phyloP scores from a whole-genome alignment of 2,113 vertebrate genomes.

The Hirundichthys speculiger region DNA sequence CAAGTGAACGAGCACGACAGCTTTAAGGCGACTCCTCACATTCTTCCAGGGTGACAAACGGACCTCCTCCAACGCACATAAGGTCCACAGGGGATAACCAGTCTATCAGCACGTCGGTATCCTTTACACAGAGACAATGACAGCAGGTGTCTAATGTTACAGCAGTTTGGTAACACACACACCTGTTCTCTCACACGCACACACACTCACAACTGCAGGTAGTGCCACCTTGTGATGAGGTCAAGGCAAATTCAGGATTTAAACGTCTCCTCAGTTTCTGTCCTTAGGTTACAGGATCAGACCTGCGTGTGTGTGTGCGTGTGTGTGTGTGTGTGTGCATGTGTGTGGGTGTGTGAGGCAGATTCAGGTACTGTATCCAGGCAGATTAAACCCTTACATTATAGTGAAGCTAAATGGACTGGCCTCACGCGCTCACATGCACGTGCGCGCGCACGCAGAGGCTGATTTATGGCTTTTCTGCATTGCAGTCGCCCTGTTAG shows the following conservation, averaged over 20 bases:
- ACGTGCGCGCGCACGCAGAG: constrained; percentile 1
- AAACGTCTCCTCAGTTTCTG: neutral
- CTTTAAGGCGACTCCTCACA: neutral
- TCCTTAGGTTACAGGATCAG: constrained; percentile 3
- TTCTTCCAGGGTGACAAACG: constrained; percentile 26
- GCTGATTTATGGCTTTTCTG: constrained; percentile 53
- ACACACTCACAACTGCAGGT: constrained; percentile 12
- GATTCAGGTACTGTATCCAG: constrained; percentile 68
- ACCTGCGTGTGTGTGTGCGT: neutral
- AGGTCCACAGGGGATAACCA: constrained; percentile 4
- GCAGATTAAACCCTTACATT: constrained; percentile 63
- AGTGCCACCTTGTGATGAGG: neutral
- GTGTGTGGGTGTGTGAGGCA: constrained; percentile 7
- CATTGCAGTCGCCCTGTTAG: constrained; percentile 37
- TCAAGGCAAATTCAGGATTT: constrained; percentile 18
- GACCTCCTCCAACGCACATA: neutral
- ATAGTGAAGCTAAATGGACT: constrained; percentile 46
- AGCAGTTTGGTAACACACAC: constrained; percentile 32
- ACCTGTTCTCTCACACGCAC: constrained; percentile 32
- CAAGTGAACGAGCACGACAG: constrained; percentile 3
- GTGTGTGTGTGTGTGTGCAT: constrained; percentile 2
- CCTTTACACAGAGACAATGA: constrained; percentile 59
- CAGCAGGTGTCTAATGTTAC: constrained; percentile 55
- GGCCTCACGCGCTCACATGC: constrained; percentile 1
- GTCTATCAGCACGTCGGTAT: constrained; percentile 52